Base-by-base conservation (phyloP, 2,797 vertebrate genomes). In the Anas bernieri region DNA sequence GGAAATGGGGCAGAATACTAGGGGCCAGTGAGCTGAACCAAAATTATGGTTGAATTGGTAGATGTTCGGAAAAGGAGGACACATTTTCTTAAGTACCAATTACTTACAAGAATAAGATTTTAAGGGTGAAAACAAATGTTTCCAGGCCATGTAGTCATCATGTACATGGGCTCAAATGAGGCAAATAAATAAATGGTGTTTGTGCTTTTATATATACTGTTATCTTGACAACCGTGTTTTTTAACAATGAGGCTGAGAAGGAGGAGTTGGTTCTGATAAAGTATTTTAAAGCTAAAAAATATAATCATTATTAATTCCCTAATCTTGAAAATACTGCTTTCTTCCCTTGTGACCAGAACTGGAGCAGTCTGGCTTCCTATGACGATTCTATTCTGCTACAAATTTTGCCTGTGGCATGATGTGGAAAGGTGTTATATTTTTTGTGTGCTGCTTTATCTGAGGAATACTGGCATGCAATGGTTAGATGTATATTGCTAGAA, bases 81-180 rank as follows among this genome's bases (percentile, higher is more conserved):
- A 67, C 12, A 7, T 84, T 78, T 92, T 83, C 69, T 61, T 17
- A 59, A 81, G 73, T 88, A 86, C 26, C 14, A 70, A n/a, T 48
- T 73, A 67, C 80, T 91, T 91, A 52, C 82, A 92, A 70, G 68
- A 61, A 74, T 86, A 92, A 94, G 69, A 91, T 83, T 93, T 96
- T 90, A 70, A 88, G 39, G 25, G 85, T 91, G 83, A 84, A 96
- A 90, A 62, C 88, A 70, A 94, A 46, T 73, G 66, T 90, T 93
- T 86, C 76, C 85, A 96, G 83, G 43, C 46, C 48, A 31, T 11
- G 55, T 61, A 33, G 48, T 93, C 22, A 46, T 85, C 28, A 30
- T 78, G 56, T 59, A 59, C 26, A 14, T 41, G 69, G 69, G 15
- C 25, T 82, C 64, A 94, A 96, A 90, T 41, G n/a, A 69, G 43